Percentiles rank a stretch among this genome's conserved stretches.
phyloP scores from a whole-genome alignment of 2,888 invertebrate species.

The Caenorhabditis virilis region DNA sequence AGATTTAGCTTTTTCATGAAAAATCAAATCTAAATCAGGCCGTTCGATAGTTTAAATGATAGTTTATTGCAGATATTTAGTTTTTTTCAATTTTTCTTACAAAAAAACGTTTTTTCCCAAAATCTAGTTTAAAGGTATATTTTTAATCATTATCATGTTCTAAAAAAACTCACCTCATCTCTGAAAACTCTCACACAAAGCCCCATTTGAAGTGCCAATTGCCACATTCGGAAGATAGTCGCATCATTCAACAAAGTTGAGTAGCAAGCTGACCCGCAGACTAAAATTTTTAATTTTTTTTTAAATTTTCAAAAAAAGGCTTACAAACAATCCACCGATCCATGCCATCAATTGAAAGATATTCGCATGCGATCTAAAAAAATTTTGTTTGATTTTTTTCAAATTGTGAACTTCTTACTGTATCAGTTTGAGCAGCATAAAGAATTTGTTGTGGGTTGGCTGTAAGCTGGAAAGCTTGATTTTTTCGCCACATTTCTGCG shows the following conservation, averaged over 20 bases:
- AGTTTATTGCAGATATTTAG: too few species aligned
- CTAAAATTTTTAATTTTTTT: conserved; percentile 66
- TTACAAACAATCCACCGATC: conserved; percentile 92
- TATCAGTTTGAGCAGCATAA: conserved; percentile 91
- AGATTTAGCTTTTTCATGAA: too few species aligned
- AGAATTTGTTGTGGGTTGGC: conserved; percentile 91
- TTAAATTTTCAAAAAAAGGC: conserved; percentile 55
- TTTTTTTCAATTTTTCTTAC: not conserved
- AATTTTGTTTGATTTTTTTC: not conserved
- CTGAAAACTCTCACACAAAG: conserved; percentile 93
- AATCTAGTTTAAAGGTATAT: too few species aligned
- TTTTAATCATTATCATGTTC: too few species aligned
- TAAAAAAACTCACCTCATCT: conserved; percentile 80
- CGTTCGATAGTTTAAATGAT: too few species aligned
- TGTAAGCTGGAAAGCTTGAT: conserved; percentile 79
- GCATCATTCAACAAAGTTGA: conserved; percentile 81
- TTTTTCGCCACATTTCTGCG: conserved; percentile 87
- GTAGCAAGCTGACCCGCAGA: conserved; percentile 89
- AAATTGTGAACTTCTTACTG: conserved; percentile 69
- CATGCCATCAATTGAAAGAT: conserved; percentile 88
- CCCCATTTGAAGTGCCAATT: conserved; percentile 86
- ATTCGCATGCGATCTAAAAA: conserved; percentile 88
- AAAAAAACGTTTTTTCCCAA: not conserved
- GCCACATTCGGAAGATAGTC: conserved; percentile 82
- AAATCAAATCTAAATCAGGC: too few species aligned